Conservation (phyloP, 37 sponge, comb jelly and placozoan genomes). For the Aphrocallistes beatrix region DNA sequence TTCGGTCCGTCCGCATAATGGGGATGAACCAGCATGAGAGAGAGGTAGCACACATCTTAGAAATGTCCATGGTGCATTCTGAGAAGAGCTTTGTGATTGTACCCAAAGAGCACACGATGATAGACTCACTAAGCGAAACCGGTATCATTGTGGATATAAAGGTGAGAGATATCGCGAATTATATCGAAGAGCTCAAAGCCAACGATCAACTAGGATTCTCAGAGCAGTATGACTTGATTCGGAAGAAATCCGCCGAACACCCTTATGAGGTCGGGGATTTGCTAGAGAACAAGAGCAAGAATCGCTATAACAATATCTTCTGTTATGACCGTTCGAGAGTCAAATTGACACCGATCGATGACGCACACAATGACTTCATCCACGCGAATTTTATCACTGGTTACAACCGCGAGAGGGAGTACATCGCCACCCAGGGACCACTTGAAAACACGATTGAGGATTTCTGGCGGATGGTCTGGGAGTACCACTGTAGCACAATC, state of each 20-base stretch:
- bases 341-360: slow-evolving; percentile 30
- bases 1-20: not conserved
- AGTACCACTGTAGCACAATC: slow-evolving; percentile 37
- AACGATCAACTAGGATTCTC: not conserved
- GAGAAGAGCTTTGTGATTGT: not conserved
- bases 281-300: slow-evolving; percentile 51
- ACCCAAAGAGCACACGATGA: not conserved
- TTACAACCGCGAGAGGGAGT: slow-evolving; percentile 55
- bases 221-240: not conserved
- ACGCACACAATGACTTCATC: slow-evolving; percentile 42
- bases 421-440: slow-evolving; percentile 82
- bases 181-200: not conserved
- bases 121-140: not conserved
- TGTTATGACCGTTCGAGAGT: slow-evolving; percentile 51
- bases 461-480: slow-evolving; percentile 82
- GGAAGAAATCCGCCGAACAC: not conserved
- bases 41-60: not conserved
- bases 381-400: slow-evolving; percentile 60
- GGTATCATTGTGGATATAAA: not conserved
- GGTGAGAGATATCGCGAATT: not conserved
- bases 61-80: not conserved
- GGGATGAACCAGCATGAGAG: not conserved
- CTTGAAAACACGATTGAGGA: slow-evolving; percentile 60
- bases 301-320: slow-evolving; percentile 61
- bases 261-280: slow-evolving; percentile 1